Evolutionary conservation across 2,888 invertebrate species (phyloP).

Genomic region (Taphrorychus bicolor): DNA sequence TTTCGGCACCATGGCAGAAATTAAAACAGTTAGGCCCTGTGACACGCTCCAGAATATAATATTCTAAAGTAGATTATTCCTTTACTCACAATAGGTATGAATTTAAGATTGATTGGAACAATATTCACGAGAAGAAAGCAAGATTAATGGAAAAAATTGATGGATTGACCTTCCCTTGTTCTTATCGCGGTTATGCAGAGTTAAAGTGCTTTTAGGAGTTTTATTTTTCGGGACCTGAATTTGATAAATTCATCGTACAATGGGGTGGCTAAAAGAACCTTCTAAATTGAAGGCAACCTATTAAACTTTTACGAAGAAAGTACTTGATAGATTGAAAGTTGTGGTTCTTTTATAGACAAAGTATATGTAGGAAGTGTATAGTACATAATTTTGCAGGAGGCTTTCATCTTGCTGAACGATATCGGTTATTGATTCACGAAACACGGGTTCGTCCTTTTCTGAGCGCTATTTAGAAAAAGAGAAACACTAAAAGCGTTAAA

Average conservation of each 20-base stretch:
- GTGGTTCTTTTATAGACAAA: constrained; percentile 13
- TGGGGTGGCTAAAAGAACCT: constrained; percentile 18
- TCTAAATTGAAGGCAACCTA: constrained; percentile 26
- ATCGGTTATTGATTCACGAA: neutral
- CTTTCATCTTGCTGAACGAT: neutral
- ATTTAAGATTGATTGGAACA: constrained; percentile 37
- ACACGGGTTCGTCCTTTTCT: no score
- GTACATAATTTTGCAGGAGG: neutral
- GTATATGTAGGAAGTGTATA: neutral
- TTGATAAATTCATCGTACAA: constrained; percentile 30
- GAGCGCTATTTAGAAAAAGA: no score
- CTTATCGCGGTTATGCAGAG: constrained; percentile 38
- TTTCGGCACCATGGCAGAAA: neutral
- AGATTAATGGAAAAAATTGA: constrained; percentile 40
- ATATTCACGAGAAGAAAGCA: constrained; percentile 35
- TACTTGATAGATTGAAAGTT: constrained; percentile 25
- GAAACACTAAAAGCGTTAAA: no score
- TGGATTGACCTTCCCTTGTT: constrained; percentile 39
- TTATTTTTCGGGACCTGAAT: constrained; percentile 31
- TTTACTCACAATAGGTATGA: constrained; percentile 15
- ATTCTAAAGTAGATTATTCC: neutral
- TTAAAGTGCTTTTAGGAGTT: constrained; percentile 36
- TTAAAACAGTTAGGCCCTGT: no score
- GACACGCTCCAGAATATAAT: neutral
- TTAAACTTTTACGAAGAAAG: constrained; percentile 28